Base-by-base conservation (phyloP, 64 coral and sea anemone species). In the Stylophora pistillata region DNA sequence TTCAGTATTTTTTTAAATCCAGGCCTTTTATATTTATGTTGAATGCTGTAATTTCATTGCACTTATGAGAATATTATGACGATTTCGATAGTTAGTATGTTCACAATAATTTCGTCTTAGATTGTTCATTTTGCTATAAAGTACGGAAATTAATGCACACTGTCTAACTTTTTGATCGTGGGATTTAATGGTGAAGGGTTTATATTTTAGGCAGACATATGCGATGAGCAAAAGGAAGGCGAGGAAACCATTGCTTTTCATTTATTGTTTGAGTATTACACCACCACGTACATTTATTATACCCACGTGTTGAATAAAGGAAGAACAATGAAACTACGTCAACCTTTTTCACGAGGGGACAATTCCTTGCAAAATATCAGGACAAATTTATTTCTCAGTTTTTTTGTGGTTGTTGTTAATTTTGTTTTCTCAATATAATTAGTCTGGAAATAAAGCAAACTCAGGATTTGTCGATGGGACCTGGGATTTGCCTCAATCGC, bases 301-400 rank as follows among this genome's bases (percentile, higher is more conserved):
- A 29, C 15, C 78, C 78, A 82, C 78, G 78, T 82, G 78, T 82
- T 82, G 58, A 82, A 5, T 29, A 59, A 64, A 37, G 64, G 4
- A 0, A 30, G 15, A 78, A 78, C 26, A 28, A 53, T 53, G 64
- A 21, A 21, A 5, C 26, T 47, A 47, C 3, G 37, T 7, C 7
- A 4, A 7, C 37, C 37, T 47, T 47, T 47, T 47, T 47, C 37
- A 47, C 37, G 7, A 47, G 7, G 3, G 37, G 37, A 47, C 37
- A 47, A 47, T 7, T 47, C 37, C 37, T 47, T 47, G 37, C 7
- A 47, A 47, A 47, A 0, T 47, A 47, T 47, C 37, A 7, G 37
- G 37, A 47, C 7, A 3, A 47, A 47, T 47, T 47, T 7, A 47
- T 47, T 47, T 7, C 37, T 47, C 37, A 47, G 7, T 7, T 47